Percentiles rank a stretch among this genome's conserved stretches.
Conservation (phyloP, 2,113 vertebrate species). For the Patagioenas fasciata region DNA sequence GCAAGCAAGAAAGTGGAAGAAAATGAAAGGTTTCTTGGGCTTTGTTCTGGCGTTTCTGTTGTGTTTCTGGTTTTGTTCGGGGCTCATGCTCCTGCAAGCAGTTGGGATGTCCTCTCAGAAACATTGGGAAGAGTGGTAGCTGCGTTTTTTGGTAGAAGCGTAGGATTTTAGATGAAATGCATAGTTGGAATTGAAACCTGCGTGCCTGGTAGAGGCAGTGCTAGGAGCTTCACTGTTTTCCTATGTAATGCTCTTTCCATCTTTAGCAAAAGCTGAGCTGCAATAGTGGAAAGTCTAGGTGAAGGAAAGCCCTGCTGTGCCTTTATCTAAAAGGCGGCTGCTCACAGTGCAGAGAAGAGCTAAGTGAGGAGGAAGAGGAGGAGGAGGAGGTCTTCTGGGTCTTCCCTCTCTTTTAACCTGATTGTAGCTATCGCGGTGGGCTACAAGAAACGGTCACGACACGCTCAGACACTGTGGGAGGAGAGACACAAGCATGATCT, state of each 20-base stretch:
- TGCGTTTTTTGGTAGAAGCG: not conserved
- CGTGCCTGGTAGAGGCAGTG: not conserved
- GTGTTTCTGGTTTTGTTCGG: not conserved
- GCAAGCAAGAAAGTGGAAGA: not conserved
- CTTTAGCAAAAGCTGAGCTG: not conserved
- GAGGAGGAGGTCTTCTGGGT: not conserved
- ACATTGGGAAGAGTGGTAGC: not conserved
- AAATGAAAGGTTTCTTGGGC: not conserved
- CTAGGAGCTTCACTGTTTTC: not conserved
- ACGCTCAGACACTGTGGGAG: not conserved
- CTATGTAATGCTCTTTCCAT: not conserved
- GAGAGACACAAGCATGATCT: not conserved
- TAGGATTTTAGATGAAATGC: not conserved
- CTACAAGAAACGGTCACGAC: not conserved
- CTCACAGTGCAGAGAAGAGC: not conserved
- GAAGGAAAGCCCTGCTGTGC: not conserved
- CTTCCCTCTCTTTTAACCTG: not conserved
- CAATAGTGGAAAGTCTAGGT: not conserved
- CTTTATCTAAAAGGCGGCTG: not conserved
- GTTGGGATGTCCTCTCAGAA: not conserved
- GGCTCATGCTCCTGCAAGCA: not conserved
- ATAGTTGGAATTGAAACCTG: not conserved
- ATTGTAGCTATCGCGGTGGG: not conserved
- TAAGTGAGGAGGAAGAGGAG: not conserved
- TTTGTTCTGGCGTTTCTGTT: not conserved